Evolutionary conservation across 2,888 invertebrate genomes (phyloP), one percentile per base, ranked within the genome.

Genomic region (Microplitis deprimator): DNA sequence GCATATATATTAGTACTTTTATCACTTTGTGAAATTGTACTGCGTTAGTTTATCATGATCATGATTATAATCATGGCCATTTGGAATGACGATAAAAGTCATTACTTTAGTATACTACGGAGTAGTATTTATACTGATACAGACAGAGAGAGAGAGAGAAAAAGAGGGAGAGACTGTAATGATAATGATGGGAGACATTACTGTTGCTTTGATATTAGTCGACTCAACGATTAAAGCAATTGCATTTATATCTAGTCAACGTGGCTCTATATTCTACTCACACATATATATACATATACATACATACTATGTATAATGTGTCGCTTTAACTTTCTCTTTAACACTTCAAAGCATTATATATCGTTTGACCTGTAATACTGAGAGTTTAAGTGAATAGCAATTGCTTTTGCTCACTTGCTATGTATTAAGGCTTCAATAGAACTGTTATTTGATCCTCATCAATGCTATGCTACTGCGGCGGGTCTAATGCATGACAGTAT

Each of bases 171-270:
- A 61, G 6, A 60, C 20, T 20, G 60, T 61, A 16, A 71, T 71
- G 71, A 39, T 38, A 13, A 50, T 50, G 50, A 50, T 50, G 50
- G 29, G 29, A 50, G 50, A 69, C 59, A 59, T 59, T 29, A 41
- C 20, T 20, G 20, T 59, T 39, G 29, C 20, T 60, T 71, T 71
- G 38, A 71, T 61, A 71, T 71, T 71, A 71, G 61, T 39, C 71
- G 71, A 61, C 61, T 7, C 61, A 38, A 61, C 59, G 71, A 71
- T 71, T 71, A 71, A 61, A 71, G 38, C 71, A 60, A 71, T 71
- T 10, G 20, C 61, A 38, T 71, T 59, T 38, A 38, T 39, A n/a
- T 38, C 71, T 38, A 61, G 29, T 60, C 61, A 60, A 50, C 6
- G 71, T 60, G 13, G 8, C 50, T 50, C 50, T 8, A 50, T 50